Evolutionary conservation across 2,888 invertebrate genomes (phyloP), one percentile per base, ranked within the genome.

Genomic region (Orthosia cruda): DNA sequence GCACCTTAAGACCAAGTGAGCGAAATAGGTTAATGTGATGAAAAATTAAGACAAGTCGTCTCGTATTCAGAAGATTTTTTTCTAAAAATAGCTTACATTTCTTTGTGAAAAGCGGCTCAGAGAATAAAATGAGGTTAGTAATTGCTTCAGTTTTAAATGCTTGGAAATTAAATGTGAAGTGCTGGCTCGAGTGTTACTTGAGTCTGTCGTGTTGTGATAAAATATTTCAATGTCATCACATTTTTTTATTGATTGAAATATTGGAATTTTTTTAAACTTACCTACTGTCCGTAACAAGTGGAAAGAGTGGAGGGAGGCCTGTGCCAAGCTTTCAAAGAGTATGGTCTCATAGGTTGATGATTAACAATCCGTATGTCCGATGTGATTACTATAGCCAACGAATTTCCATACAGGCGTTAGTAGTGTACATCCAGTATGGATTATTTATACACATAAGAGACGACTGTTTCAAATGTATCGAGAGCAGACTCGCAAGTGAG

Each of bases 21-120:
- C n/a, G 54, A 54, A 77, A 45, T 40, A 40, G 45, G 66, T 13
- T 71, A 52, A 77, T 62, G 15, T 65, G n/a, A 71, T 57, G 15
- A 75, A 66, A n/a, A 61, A 66, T 72, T 5, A 49, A 54, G 52
- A 40, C 47, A 47, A 74, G 32, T n/a, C 2, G 47, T 66, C n/a
- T 32, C 47, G 40, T 40, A 15, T 59, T 7, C 0, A 11, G 18
- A 49, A 49, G 47, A 54, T 32, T 1, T 63, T 66, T 11, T 7
- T 16, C 66, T 20, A 45, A 63, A 54, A 66, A 62, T 62, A 58
- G 13, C 3, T 52, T 57, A 26, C 15, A 77, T 70, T 76, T 76
- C 26, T 45, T 32, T 52, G n/a, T 23, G 15, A 18, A 47, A 18
- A 54, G n/a, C 13, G 23, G 50, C 23, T 20, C 2, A 3, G n/a